Conservation (phyloP, 2,888 invertebrate species). For the Synanthedon formicaeformis region DNA sequence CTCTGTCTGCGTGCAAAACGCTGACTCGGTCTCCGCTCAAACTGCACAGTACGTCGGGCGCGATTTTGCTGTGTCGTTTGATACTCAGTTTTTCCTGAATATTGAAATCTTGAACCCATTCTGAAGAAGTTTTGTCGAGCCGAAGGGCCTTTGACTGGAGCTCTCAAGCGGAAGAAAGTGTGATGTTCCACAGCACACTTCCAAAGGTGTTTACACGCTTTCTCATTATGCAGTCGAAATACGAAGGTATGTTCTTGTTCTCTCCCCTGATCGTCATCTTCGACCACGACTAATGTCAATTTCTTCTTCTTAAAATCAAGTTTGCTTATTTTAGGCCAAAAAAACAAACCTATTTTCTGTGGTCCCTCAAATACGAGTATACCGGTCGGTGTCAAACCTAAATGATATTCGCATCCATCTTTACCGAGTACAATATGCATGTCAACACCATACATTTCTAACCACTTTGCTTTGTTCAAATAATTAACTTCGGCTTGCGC, state of each 20-base stretch:
- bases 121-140: slow-evolving; percentile 96
- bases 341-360: slow-evolving; percentile 97
- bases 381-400: slow-evolving; percentile 98
- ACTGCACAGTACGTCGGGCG: slow-evolving; percentile 92
- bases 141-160: slow-evolving; percentile 88
- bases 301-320: slow-evolving; percentile 98
- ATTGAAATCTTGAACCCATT: slow-evolving; percentile 97
- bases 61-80: slow-evolving; percentile 93
- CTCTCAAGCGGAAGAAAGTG: slow-evolving; percentile 95
- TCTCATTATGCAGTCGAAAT: slow-evolving; percentile 94
- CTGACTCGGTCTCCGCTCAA: slow-evolving; percentile 97
- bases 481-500: slow-evolving; percentile 96
- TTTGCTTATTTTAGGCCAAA: slow-evolving; percentile 99
- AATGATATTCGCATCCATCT: slow-evolving; percentile 95
- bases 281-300: slow-evolving; percentile 95
- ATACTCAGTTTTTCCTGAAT: slow-evolving; percentile 96
- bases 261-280: slow-evolving; percentile 96
- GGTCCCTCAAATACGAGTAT: slow-evolving; percentile 97
- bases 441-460: slow-evolving; percentile 99
- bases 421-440: slow-evolving; percentile 98
- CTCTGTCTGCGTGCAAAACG: slow-evolving; percentile 94
- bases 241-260: slow-evolving; percentile 99
- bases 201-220: slow-evolving; percentile 99
- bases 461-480: slow-evolving; percentile 95
- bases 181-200: slow-evolving; percentile 99